Evolutionary conservation across 2,113 vertebrate species (phyloP).

Genomic region (Strix aluco): DNA sequence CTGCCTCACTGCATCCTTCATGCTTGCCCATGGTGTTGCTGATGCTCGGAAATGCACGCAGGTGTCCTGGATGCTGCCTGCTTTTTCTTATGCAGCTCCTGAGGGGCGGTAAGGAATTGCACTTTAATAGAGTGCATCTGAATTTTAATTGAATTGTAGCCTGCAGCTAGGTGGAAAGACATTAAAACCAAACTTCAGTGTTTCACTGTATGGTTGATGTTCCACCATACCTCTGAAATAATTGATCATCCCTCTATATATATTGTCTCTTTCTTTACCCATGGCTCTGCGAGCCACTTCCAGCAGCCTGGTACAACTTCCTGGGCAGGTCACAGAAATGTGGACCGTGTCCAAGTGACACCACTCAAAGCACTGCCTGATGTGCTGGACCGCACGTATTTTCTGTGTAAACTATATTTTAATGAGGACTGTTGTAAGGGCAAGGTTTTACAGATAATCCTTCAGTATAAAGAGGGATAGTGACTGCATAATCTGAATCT

Average conservation of each 20-base stretch:
- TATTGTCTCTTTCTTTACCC: background rate
- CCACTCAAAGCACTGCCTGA: background rate
- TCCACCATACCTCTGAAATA: conserved; percentile 22
- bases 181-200: conserved; percentile 45
- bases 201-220: conserved; percentile 17
- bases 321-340: background rate
- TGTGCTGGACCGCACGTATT: fast-evolving
- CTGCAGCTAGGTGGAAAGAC: conserved; percentile 39
- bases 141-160: conserved; percentile 61
- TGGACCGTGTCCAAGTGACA: background rate
- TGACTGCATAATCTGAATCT: background rate
- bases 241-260: background rate
- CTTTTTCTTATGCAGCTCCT: background rate
- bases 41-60: background rate
- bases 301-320: background rate
- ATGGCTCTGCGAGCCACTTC: background rate
- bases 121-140: background rate
- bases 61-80: background rate
- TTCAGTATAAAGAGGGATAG: background rate
- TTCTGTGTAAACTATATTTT: background rate
- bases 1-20: background rate
- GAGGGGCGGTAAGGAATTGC: background rate
- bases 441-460: background rate
- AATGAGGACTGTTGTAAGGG: background rate
- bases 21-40: background rate